Base-by-base conservation (phyloP, 2,888 invertebrate species). In the Xanthia icteritia region DNA sequence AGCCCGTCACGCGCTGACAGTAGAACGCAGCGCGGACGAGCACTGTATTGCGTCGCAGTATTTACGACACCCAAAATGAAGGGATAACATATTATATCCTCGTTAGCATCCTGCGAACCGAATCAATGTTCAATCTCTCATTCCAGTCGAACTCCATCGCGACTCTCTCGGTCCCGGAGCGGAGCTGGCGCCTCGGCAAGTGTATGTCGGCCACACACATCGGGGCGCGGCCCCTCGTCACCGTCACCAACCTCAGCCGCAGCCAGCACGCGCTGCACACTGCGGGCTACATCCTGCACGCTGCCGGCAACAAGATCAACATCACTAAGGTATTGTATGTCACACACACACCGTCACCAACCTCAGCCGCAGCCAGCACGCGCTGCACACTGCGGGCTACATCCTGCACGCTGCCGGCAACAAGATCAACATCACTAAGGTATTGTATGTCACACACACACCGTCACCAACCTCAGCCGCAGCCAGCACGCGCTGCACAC, bases 201-300 rank as follows among this genome's bases (percentile, higher is more conserved):
- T 97, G 97, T 83, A 94, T 96, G 90, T 97, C 97, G 48, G 96
- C 96, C n/a, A 88, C 92, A 1, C 95, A 95, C 88, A 89, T 96
- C 82, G 90, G 92, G 51, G 84, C 90, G 60, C 79, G 87, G 73
- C 81, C 82, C 67, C 79, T 84, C 75, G 79, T 82, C 72, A 60
- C 83, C 58, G 88, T 78, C 81, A 85, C 88, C 83, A 78, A 76
- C 85, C 90, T 89, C 77, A 89, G 92, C 85, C 92, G 93, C 89
- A 90, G 89, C 80, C 93, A 91, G 5, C 82, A 72, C 65, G 85
- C 85, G 45, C 85, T 83, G 60, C 82, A 83, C 82, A 66, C 82
- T 0, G 93, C 95, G n/a, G 96, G 95, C 4, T 96, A 93, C 91
- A 96, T 96, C 73, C 93, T 96, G 89, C 91, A 93, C 42, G 92